Percentiles rank a stretch among this genome's conserved stretches.
phyloP scores from a whole-genome alignment of 2,888 invertebrate genomes.

The Taenaris catops region DNA sequence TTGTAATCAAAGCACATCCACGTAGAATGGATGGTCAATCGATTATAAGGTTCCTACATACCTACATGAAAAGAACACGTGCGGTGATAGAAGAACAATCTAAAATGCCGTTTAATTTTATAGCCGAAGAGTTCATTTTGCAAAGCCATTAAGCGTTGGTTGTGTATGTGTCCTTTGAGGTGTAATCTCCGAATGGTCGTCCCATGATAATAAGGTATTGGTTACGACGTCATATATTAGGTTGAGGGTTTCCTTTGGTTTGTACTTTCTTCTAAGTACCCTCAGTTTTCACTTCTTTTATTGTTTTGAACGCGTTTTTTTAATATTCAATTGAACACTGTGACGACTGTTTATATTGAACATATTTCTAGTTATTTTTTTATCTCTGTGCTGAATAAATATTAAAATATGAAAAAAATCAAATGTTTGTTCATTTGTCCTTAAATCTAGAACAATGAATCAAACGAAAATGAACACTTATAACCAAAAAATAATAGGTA shows the following conservation, averaged over 20 bases:
- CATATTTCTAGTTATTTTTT: too few relatives aligned
- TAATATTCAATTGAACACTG: too few relatives aligned
- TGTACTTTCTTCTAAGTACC: too few relatives aligned
- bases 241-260: neutral
- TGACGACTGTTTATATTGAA: too few relatives aligned
- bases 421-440: too few relatives aligned
- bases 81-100: constrained; percentile 14
- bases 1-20: constrained; percentile 67
- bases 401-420: too few relatives aligned
- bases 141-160: neutral
- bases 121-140: constrained; percentile 25
- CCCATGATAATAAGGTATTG: constrained; percentile 5
- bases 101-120: constrained; percentile 20
- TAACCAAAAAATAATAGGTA: too few relatives aligned
- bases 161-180: neutral
- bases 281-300: too few relatives aligned
- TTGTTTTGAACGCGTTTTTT: too few relatives aligned
- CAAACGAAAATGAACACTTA: too few relatives aligned
- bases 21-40: constrained; percentile 63
- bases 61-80: constrained; percentile 33
- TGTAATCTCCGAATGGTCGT: constrained; percentile 3
- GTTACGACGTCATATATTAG: neutral
- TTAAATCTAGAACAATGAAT: too few relatives aligned
- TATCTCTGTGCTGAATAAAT: too few relatives aligned
- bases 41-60: constrained; percentile 51